These are phyloP conservation scores for Andrena marginata DNA, from an alignment of 2,888 invertebrate species.

Conservation along the genomic window DNA sequence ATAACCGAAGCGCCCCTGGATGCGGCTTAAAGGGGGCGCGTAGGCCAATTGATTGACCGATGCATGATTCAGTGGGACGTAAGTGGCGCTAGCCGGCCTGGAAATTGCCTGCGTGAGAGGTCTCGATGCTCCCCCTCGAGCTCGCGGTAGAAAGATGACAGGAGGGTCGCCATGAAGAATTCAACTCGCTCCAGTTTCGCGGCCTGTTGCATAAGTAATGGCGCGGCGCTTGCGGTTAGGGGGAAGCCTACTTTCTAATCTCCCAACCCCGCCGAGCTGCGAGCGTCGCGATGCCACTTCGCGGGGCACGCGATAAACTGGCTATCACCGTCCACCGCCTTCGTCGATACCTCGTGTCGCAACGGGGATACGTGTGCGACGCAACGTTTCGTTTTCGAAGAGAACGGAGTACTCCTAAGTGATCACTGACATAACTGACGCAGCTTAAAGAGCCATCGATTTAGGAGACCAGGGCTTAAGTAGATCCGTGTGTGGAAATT, in stretches of 20 bases:
- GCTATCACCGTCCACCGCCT: constrained; percentile 78
- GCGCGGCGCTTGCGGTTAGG: constrained; percentile 77
- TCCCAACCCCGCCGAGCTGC: background rate
- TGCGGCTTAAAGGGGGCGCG: constrained; percentile 8
- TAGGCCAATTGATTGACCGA: constrained; percentile 71
- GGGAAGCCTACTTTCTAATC: constrained; percentile 68
- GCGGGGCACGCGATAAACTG: constrained; percentile 40
- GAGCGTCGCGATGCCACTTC: constrained; percentile 39
- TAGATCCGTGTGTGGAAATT: constrained; percentile 37
- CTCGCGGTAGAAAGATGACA: constrained; percentile 63
- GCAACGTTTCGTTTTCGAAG: no score
- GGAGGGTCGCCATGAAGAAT: constrained; percentile 71
- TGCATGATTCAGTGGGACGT: constrained; percentile 73
- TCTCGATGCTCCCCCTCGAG: constrained; percentile 17
- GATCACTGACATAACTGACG: no score
- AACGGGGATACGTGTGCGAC: no score
- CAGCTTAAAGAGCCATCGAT: constrained; percentile 11
- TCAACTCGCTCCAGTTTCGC: constrained; percentile 77
- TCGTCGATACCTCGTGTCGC: constrained; percentile 69
- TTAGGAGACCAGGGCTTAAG: constrained; percentile 8
- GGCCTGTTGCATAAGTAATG: constrained; percentile 76
- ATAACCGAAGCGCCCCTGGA: constrained; percentile 34
- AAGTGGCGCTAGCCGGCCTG: constrained; percentile 63
- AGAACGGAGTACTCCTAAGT: background rate
- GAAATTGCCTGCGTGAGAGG: constrained; percentile 50